Percentiles rank a stretch among this genome's conserved stretches.
These are phyloP conservation scores for Etia nguti DNA, from an alignment of 2,113 vertebrate species.

Conservation along the genomic window DNA sequence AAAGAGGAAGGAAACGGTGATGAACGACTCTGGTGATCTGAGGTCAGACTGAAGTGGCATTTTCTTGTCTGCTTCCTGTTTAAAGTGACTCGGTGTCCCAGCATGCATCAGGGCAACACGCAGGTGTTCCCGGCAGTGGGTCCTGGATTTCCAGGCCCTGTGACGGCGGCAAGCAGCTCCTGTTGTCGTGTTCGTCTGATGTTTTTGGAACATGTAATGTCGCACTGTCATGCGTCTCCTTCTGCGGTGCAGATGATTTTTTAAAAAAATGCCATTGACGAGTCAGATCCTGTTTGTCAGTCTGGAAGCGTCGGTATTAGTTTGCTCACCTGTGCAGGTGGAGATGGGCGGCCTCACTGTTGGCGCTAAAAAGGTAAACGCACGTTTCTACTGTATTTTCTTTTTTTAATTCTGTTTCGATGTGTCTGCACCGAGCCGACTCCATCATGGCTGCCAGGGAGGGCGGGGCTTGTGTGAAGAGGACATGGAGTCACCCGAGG, in stretches of 20 bases:
- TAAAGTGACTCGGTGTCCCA: background rate
- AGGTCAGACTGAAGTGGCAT: background rate
- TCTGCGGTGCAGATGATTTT: background rate
- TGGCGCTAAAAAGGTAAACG: background rate
- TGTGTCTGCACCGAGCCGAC: background rate
- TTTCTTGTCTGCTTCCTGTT: background rate
- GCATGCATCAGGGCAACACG: background rate
- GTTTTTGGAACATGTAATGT: background rate
- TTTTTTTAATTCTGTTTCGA: background rate
- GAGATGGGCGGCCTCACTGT: background rate
- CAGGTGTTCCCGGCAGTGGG: background rate
- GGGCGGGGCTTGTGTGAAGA: background rate
- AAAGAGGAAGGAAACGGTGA: background rate
- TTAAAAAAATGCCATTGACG: background rate
- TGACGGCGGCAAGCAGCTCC: background rate
- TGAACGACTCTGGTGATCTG: background rate
- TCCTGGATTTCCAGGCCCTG: background rate
- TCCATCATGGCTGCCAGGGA: background rate
- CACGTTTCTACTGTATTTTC: background rate
- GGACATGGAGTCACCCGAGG: background rate
- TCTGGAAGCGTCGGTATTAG: background rate
- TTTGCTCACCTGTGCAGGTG: background rate
- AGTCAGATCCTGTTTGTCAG: background rate
- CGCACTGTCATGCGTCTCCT: background rate
- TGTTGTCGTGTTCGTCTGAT: background rate